Percentiles rank a stretch among this genome's conserved stretches.
These are phyloP conservation scores for Reticulitermes lucifugus DNA, from an alignment of 2,888 invertebrate genomes.

Conservation along the genomic window DNA sequence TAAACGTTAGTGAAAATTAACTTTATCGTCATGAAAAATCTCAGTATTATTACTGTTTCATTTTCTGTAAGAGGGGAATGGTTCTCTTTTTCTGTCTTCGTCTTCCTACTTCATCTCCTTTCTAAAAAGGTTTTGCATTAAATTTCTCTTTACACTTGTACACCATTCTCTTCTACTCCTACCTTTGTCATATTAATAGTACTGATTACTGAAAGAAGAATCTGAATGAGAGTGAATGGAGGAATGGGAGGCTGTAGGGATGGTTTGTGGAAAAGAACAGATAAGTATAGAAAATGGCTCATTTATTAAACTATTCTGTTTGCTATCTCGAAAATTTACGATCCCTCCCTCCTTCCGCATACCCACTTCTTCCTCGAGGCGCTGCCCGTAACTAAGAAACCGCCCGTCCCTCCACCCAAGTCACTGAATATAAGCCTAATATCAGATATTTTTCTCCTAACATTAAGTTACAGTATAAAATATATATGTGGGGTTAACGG, in stretches of 20 bases:
- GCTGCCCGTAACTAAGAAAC: slow-evolving; percentile 28
- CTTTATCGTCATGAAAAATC: slow-evolving; percentile 34
- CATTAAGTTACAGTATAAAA: slow-evolving; percentile 27
- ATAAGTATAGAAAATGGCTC: slow-evolving; percentile 52
- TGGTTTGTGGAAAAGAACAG: slow-evolving; percentile 40
- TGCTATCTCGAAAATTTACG: slow-evolving; percentile 52
- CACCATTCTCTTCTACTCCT: not conserved
- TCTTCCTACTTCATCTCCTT: not conserved
- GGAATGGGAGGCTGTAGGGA: not conserved
- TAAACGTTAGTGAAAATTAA: slow-evolving; percentile 39
- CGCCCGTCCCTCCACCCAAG: not conserved
- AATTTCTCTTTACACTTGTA: not conserved
- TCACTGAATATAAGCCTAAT: slow-evolving; percentile 13
- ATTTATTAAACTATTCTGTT: slow-evolving; percentile 52
- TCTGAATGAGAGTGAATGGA: not conserved
- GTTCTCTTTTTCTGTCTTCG: not conserved
- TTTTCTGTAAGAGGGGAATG: not conserved
- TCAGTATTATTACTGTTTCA: not conserved
- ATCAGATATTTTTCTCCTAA: slow-evolving; percentile 38
- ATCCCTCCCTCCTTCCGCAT: slow-evolving; percentile 36
- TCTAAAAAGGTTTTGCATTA: not conserved
- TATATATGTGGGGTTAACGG: slow-evolving; percentile 8
- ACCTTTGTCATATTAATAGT: slow-evolving; percentile 2
- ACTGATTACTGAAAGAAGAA: slow-evolving; percentile 3
- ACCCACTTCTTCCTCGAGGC: slow-evolving; percentile 39